Evolutionary conservation across 2,797 vertebrate species (phyloP).

Genomic region (Varecia variegata): DNA sequence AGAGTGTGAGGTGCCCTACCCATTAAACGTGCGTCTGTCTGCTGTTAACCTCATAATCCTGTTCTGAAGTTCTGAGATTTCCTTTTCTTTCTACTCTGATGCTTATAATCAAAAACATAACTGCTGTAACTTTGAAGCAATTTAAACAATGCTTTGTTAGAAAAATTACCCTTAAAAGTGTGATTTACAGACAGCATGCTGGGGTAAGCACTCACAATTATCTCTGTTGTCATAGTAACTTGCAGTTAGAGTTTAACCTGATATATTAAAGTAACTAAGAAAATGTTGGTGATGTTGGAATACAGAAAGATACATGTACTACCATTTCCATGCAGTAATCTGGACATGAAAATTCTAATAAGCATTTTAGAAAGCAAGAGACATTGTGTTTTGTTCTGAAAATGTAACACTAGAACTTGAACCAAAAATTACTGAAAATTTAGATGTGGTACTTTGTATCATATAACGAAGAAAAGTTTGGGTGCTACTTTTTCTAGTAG

Average conservation of each 20-base stretch:
- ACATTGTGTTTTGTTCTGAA: conserved; percentile 36
- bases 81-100: conserved; percentile 22
- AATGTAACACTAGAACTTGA: neutral
- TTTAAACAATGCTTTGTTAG: conserved; percentile 66
- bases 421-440: conserved; percentile 30
- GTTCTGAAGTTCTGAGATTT: neutral
- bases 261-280: conserved; percentile 22
- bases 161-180: conserved; percentile 57
- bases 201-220: conserved; percentile 21
- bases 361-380: conserved; percentile 37
- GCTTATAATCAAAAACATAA: conserved; percentile 39
- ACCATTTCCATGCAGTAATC: neutral
- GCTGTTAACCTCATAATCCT: neutral
- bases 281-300: neutral
- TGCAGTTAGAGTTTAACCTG: neutral
- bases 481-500: neutral
- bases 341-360: neutral
- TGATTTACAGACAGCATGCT: conserved; percentile 54
- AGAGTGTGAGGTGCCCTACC: neutral
- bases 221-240: conserved; percentile 74
- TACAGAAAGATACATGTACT: neutral
- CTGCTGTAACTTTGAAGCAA: conserved; percentile 55
- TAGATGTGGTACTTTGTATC: neutral
- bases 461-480: neutral
- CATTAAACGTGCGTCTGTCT: neutral